Percentiles rank a stretch among this genome's conserved stretches.
Evolutionary conservation across 2,888 invertebrate genomes (phyloP).

Genomic region (Macrophya alboannulata): DNA sequence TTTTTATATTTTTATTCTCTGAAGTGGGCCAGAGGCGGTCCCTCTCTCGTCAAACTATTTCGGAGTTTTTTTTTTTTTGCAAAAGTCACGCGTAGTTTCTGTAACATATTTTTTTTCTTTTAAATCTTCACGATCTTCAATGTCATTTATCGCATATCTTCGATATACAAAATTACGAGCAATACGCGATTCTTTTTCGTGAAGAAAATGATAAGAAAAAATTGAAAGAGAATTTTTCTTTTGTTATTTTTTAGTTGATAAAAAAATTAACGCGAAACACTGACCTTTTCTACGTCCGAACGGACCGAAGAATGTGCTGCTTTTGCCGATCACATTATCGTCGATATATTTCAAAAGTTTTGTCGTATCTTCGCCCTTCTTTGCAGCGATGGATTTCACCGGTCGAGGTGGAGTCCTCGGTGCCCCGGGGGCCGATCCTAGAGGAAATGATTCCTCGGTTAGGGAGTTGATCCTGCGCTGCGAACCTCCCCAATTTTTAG

Average conservation of each 20-base stretch:
- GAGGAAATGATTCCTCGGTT: slow-evolving; percentile 72
- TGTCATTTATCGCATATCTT: too few relatives aligned
- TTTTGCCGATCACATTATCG: slow-evolving; percentile 91
- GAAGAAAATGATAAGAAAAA: too few relatives aligned
- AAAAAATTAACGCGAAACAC: too few relatives aligned
- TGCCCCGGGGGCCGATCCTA: slow-evolving; percentile 56
- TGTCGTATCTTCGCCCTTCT: slow-evolving; percentile 85
- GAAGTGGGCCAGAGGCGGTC: background rate
- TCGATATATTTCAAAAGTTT: slow-evolving; percentile 91
- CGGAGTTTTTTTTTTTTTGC: too few relatives aligned
- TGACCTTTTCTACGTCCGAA: slow-evolving; percentile 92
- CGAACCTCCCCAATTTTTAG: slow-evolving; percentile 76
- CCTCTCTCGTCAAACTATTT: too few relatives aligned
- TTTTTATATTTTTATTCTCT: background rate
- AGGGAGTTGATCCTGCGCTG: slow-evolving; percentile 75
- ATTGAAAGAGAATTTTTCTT: too few relatives aligned
- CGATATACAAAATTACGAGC: too few relatives aligned
- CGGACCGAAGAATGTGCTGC: slow-evolving; percentile 91
- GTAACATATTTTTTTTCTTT: too few relatives aligned
- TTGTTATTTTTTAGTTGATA: too few relatives aligned
- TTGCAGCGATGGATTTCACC: slow-evolving; percentile 78
- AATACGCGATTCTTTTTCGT: too few relatives aligned
- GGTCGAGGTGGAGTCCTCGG: slow-evolving; percentile 73
- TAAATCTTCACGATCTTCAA: too few relatives aligned
- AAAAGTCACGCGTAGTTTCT: too few relatives aligned